Evolutionary conservation across 2,113 vertebrate genomes (phyloP), one percentile per base, ranked within the genome.

Genomic region (Odontophorus gujanensis): DNA sequence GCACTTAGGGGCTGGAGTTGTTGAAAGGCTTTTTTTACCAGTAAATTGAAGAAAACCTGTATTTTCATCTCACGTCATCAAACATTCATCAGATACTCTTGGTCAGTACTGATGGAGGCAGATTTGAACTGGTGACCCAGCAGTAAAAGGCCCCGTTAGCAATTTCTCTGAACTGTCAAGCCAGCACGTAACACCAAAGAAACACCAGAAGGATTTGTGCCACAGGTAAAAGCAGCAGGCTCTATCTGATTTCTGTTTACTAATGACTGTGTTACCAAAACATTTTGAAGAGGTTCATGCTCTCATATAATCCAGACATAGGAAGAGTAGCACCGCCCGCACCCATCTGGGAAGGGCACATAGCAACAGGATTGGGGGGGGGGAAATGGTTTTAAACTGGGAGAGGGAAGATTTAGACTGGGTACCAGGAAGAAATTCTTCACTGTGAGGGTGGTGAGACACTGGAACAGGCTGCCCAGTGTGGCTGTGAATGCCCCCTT

Each of bases 41-140:
- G 95, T 93, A 94, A 93, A 94, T 93, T 91, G 92, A 90, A 86
- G 25, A 86, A 95, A 84, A 90, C 58, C 77, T 58, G 28, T 94
- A 94, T 96, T 96, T 95, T 95, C 94, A 96, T 95, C 95, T 95
- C 95, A 95, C 62, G 7, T 89, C 95, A 95, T 96, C 95, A 96
- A 96, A 92, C 95, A 95, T 95, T 96, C 96, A 90, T 94, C 94
- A 92, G 94, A 95, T 81, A 21, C 81, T 87, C 66, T 69, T 53
- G 95, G 95, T 93, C 94, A 62, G 92, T 96, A 95, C 90, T 82
- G 91, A 90, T 91, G 92, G 89, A 90, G 90, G 89, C 89, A 66
- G 89, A 81, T 84, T 30, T 96, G 95, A 96, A 93, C 96, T 87
- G 30, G 43, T 96, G 96, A 96, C 95, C 96, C n/a, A 5, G 92